Conservation (phyloP, 2,113 vertebrate genomes). For the Atrichornis clamosus region DNA sequence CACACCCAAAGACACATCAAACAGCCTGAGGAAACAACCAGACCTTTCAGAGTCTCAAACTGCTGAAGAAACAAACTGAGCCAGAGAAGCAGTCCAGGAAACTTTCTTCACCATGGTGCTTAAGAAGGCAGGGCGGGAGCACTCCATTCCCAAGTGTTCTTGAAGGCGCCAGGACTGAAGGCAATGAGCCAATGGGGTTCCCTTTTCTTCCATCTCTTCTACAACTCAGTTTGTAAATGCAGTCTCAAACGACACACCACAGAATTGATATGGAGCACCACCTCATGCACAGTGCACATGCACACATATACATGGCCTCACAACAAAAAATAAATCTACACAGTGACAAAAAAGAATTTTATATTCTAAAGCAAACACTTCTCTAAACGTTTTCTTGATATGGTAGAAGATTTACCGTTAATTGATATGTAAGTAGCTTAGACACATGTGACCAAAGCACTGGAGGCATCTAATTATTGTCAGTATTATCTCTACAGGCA, state of each 20-base stretch:
- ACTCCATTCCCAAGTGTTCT: background rate
- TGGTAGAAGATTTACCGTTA: background rate
- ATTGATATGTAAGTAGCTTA: background rate
- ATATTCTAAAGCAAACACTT: background rate
- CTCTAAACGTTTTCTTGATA: background rate
- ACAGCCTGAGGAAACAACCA: background rate
- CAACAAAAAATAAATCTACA: background rate
- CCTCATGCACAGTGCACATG: accelerated
- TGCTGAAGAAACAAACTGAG: background rate
- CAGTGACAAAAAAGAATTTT: background rate
- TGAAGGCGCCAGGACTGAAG: background rate
- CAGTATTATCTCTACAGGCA: background rate
- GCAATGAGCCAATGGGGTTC: accelerated
- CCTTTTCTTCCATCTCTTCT: background rate
- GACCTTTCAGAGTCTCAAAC: background rate
- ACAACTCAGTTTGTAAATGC: background rate
- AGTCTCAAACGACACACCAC: background rate
- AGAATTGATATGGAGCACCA: background rate
- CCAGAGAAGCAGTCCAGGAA: background rate
- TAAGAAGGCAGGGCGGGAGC: background rate
- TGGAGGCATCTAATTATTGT: background rate
- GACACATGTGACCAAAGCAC: background rate
- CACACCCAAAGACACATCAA: background rate
- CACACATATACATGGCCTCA: accelerated
- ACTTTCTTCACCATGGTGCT: background rate